Evolutionary conservation across 2,888 invertebrate species (phyloP).

Genomic region (Operophtera brumata): DNA sequence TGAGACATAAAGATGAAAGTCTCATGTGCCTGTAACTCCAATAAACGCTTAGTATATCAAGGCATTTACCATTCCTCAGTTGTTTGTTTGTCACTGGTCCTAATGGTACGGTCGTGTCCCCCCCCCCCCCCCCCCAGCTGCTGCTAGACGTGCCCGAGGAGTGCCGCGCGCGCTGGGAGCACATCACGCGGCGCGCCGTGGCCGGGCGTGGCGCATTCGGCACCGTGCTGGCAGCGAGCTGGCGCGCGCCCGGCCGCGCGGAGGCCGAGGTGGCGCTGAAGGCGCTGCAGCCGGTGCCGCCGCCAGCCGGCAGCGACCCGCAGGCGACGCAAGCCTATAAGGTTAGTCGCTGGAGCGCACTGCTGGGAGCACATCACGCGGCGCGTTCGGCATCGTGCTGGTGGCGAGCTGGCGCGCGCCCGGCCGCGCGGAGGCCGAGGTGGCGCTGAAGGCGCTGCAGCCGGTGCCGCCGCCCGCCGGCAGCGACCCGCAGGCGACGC

Average conservation of each 20-base stretch:
- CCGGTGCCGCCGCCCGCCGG: constrained; percentile 89
- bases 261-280: constrained; percentile 88
- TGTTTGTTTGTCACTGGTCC: not conserved
- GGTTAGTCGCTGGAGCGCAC: constrained; percentile 81
- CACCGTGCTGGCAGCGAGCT: constrained; percentile 93
- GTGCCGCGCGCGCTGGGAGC: constrained; percentile 90
- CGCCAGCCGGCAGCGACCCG: constrained; percentile 70
- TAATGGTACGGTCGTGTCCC: not conserved
- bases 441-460: constrained; percentile 97
- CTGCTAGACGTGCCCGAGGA: constrained; percentile 93
- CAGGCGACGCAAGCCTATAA: constrained; percentile 62
- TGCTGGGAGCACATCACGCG: constrained; percentile 90
- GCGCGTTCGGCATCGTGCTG: constrained; percentile 97
- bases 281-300: constrained; percentile 96
- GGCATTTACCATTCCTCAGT: not conserved
- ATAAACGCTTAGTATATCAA: too few relatives aligned
- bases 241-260: constrained; percentile 65
- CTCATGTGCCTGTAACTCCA: too few relatives aligned
- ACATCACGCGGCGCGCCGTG: constrained; percentile 87
- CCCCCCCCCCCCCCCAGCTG: constrained; percentile 83
- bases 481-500: constrained; percentile 45
- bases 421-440: constrained; percentile 47
- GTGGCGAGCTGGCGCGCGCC: constrained; percentile 83
- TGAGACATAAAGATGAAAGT: too few relatives aligned
- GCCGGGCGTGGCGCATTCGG: constrained; percentile 99